Percentiles rank a stretch among this genome's conserved stretches.
Conservation (phyloP, 1,140 invertebrate species). For the Drosophila littoralis region DNA sequence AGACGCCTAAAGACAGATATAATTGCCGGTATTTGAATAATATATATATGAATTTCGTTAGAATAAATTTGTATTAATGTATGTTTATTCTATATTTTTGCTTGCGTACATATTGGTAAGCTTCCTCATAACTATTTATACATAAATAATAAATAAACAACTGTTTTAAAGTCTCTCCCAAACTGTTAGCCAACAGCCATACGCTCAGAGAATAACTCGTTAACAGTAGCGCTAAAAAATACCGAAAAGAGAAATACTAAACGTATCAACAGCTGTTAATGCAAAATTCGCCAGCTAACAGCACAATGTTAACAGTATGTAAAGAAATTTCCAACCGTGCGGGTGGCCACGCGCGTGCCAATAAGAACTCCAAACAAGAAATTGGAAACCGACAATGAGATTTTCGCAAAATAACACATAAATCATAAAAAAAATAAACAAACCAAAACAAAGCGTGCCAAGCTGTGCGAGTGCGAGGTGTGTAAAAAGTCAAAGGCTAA, state of each 20-base stretch:
- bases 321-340: constrained; percentile 43
- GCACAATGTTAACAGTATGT: constrained; percentile 36
- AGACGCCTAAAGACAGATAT: background rate
- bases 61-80: no score
- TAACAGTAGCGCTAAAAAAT: constrained; percentile 40
- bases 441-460: constrained; percentile 27
- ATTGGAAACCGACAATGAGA: constrained; percentile 51
- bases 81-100: no score
- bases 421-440: constrained; percentile 22
- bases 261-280: constrained; percentile 41
- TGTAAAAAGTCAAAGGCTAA: constrained; percentile 24
- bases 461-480: constrained; percentile 44
- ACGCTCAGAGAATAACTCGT: background rate
- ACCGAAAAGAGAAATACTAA: constrained; percentile 12
- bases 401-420: constrained; percentile 50
- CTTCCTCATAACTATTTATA: background rate
- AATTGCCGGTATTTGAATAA: no score
- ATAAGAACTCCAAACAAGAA: constrained; percentile 34
- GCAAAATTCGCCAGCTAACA: constrained; percentile 26
- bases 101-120: background rate
- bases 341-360: constrained; percentile 48
- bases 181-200: background rate
- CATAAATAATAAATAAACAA: background rate
- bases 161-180: background rate
- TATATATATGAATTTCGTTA: no score